Evolutionary conservation across 2,888 invertebrate species (phyloP).

Genomic region (Leuctra nigra): DNA sequence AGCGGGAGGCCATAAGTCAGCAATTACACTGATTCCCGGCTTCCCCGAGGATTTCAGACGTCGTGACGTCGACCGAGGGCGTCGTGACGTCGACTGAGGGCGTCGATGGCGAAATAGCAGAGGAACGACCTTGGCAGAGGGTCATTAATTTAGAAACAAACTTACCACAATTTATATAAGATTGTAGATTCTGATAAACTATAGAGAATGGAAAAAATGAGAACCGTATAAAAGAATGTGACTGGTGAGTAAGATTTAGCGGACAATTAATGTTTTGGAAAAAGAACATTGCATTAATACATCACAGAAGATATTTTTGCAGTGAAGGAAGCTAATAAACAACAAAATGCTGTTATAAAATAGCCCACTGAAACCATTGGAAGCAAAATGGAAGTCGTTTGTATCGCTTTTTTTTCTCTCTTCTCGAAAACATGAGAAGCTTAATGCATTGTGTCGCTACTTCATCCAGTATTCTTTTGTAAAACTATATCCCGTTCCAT

Average conservation of each 20-base stretch:
- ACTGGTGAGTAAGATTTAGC: too few species aligned
- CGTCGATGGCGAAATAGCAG: neutral
- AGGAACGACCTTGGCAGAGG: neutral
- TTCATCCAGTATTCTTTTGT: neutral
- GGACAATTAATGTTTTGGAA: too few species aligned
- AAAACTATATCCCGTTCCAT: conserved; percentile 15
- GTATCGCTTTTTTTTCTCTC: neutral
- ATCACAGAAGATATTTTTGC: too few species aligned
- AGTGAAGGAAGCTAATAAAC: too few species aligned
- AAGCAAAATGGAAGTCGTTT: too few species aligned
- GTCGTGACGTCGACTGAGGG: neutral
- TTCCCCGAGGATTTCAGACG: conserved; percentile 7
- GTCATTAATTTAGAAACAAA: neutral
- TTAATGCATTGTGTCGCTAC: neutral
- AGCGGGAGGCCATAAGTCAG: conserved; percentile 23
- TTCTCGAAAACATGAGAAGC: neutral
- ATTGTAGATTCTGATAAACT: neutral
- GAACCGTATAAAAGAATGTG: too few species aligned
- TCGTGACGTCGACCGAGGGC: conserved; percentile 1
- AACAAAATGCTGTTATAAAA: too few species aligned
- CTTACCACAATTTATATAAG: neutral
- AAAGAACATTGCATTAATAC: too few species aligned
- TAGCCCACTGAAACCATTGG: too few species aligned
- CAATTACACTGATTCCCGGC: conserved; percentile 22
- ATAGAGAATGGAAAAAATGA: too few species aligned